phyloP scores from a whole-genome alignment of 2,113 vertebrate species.

The Empidonax alnorum region DNA sequence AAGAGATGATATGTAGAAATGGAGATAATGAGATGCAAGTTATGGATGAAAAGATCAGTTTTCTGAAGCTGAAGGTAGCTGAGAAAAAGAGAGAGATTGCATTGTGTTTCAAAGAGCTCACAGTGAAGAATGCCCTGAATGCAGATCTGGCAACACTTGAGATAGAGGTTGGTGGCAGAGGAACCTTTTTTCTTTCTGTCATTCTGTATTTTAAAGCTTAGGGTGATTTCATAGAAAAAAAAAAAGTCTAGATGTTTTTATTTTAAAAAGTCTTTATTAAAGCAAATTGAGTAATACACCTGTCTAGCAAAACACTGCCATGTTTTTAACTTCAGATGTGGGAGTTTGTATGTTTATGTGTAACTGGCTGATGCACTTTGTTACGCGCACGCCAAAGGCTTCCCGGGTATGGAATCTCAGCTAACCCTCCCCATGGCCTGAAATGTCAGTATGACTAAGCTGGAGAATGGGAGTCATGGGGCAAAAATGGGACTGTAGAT shows the following conservation, averaged over 20 bases:
- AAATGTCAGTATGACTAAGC: slow-evolving; percentile 54
- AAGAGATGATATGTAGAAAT: slow-evolving; percentile 78
- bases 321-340: not conserved
- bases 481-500: slow-evolving; percentile 29
- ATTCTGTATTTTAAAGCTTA: not conserved
- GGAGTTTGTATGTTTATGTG: not conserved
- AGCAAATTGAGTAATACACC: not conserved
- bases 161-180: slow-evolving; percentile 80
- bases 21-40: slow-evolving; percentile 77
- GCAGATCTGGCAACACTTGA: slow-evolving; percentile 78
- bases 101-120: slow-evolving; percentile 71
- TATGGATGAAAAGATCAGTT: slow-evolving; percentile 83
- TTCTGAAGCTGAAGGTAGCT: slow-evolving; percentile 77
- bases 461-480: slow-evolving; percentile 35
- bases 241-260: not conserved
- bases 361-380: not conserved
- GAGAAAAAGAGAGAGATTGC: slow-evolving; percentile 83
- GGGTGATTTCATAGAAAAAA: not conserved
- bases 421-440: not conserved
- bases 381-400: not conserved
- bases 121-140: slow-evolving; percentile 74
- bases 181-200: not conserved
- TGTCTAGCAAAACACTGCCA: not conserved
- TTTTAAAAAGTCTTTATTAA: not conserved
- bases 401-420: not conserved